Conservation (phyloP, 35 echinoderm and acorn worm species). For the Antedon bifida region DNA sequence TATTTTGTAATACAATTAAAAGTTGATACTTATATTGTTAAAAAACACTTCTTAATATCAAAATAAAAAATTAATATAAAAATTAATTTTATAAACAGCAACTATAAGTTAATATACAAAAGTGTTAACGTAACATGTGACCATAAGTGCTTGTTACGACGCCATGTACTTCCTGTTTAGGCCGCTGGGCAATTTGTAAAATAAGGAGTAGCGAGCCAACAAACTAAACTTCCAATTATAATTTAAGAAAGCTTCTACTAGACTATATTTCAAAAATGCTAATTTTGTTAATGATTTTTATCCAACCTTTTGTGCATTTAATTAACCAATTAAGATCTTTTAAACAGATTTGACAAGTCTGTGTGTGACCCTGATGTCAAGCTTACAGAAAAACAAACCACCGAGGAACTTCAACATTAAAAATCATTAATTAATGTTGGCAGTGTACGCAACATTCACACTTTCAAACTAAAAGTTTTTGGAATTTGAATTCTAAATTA, state of each 20-base stretch:
- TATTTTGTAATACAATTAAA: no score
- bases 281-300: background rate
- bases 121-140: no score
- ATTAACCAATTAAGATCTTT: no score
- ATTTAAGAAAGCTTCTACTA: no score
- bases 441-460: background rate
- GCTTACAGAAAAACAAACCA: background rate
- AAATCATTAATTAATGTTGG: background rate
- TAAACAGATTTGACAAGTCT: background rate
- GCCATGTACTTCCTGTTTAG: background rate
- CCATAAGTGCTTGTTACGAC: background rate
- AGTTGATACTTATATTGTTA: no score
- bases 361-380: background rate
- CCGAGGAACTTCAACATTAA: background rate
- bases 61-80: no score
- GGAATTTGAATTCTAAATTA: no score
- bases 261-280: no score
- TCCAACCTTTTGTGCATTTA: no score
- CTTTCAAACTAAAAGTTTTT: background rate
- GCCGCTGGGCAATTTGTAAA: background rate
- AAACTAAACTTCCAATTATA: background rate
- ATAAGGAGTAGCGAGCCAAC: background rate
- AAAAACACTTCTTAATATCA: no score
- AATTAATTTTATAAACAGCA: no score
- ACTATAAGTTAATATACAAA: no score